These are phyloP conservation scores for Zeugodacus cucurbitae DNA, from an alignment of 1,140 invertebrate genomes.

Conservation along the genomic window DNA sequence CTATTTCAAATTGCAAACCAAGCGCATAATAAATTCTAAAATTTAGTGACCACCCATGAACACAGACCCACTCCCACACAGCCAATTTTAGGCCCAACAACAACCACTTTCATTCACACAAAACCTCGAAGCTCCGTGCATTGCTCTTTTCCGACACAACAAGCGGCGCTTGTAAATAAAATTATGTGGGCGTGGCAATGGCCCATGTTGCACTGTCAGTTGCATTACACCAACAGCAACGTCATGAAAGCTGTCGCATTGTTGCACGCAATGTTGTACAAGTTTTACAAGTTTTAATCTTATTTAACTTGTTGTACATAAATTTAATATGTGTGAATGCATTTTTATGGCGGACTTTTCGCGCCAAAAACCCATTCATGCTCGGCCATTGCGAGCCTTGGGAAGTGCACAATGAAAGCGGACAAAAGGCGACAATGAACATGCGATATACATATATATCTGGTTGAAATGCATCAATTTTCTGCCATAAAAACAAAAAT, in stretches of 20 bases:
- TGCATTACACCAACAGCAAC: not conserved
- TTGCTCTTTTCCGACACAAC: not conserved
- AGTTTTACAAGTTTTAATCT: not conserved
- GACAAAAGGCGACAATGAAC: not conserved
- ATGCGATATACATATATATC: not conserved
- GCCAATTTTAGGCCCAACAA: not conserved
- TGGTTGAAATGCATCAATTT: not conserved
- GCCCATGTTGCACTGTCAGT: not conserved
- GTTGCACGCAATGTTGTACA: not conserved
- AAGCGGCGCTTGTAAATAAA: not conserved
- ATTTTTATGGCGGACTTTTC: not conserved
- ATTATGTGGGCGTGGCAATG: not conserved
- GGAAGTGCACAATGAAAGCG: not conserved
- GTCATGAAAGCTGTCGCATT: not conserved
- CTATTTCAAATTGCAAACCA: not conserved
- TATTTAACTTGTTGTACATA: conserved; percentile 9
- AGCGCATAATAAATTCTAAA: not conserved
- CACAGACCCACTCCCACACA: not conserved
- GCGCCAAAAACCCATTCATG: not conserved
- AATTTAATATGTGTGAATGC: not conserved
- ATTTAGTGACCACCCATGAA: not conserved
- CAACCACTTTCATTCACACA: not conserved
- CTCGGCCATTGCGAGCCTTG: not conserved
- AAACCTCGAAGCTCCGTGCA: not conserved
- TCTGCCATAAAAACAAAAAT: not conserved